These are phyloP conservation scores for Boulengeromyrus knoepffleri DNA, from an alignment of 2,113 vertebrate species.

Conservation along the genomic window DNA sequence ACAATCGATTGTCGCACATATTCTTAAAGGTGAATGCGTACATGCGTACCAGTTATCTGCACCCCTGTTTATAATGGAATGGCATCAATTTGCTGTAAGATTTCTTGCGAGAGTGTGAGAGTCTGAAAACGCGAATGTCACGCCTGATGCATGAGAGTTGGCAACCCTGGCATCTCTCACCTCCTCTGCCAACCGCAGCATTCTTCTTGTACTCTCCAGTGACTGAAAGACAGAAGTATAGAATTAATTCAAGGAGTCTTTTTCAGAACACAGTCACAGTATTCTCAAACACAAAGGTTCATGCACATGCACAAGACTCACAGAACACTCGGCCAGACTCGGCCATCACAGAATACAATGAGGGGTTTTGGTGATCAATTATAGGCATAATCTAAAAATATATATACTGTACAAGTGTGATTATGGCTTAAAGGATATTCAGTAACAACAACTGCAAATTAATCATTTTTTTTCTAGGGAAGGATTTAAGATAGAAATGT, in stretches of 20 bases:
- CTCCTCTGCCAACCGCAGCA: constrained; percentile 86
- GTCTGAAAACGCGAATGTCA: too few species aligned
- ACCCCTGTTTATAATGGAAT: neutral
- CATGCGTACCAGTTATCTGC: too few species aligned
- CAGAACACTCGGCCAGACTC: neutral
- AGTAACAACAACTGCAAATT: neutral
- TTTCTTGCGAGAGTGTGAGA: neutral
- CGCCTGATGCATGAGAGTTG: neutral
- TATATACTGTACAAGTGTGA: neutral
- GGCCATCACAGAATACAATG: neutral
- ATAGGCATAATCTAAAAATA: neutral
- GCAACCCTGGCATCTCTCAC: constrained; percentile 57
- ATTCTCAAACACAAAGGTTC: too few species aligned
- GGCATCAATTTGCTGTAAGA: neutral
- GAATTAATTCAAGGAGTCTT: neutral
- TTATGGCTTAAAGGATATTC: neutral
- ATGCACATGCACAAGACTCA: neutral
- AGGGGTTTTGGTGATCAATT: neutral
- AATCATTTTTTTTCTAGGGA: neutral
- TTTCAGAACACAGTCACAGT: too few species aligned
- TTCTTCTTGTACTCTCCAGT: constrained; percentile 92
- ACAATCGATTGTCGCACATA: too few species aligned
- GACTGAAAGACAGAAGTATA: constrained; percentile 62
- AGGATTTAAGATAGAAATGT: neutral
- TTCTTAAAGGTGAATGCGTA: too few species aligned